phyloP scores from a whole-genome alignment of 2,888 invertebrate genomes.

The Eudasyphora cyanicolor region DNA sequence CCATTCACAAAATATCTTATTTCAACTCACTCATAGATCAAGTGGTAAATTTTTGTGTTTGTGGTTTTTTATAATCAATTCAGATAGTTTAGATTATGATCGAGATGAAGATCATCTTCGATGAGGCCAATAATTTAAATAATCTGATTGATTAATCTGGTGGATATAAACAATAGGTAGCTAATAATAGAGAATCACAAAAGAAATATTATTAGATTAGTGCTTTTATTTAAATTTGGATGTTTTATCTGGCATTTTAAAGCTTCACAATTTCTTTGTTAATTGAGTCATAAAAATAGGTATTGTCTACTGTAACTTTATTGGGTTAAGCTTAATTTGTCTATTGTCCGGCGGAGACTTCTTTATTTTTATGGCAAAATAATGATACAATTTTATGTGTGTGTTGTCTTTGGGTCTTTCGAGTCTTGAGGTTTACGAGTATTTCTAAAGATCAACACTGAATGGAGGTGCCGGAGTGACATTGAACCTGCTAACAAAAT shows the following conservation, averaged over 20 bases:
- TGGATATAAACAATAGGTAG: neutral
- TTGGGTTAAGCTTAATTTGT: constrained; percentile 21
- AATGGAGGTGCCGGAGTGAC: constrained; percentile 4
- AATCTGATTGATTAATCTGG: neutral
- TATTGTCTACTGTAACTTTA: constrained; percentile 35
- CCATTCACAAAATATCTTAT: neutral
- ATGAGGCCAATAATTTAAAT: neutral
- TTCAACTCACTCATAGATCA: neutral
- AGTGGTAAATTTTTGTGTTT: neutral
- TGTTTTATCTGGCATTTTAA: neutral
- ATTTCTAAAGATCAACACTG: no score
- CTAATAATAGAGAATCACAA: no score
- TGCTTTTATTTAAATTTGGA: neutral
- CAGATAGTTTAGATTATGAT: neutral
- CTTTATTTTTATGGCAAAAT: neutral
- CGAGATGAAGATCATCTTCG: neutral
- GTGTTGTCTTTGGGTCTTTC: neutral
- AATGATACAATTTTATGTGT: neutral
- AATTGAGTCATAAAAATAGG: neutral
- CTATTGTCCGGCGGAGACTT: constrained; percentile 1
- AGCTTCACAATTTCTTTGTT: neutral
- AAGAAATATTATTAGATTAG: neutral
- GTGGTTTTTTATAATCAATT: neutral
- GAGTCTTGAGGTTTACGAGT: no score
- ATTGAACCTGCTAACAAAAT: constrained; percentile 15